These are phyloP conservation scores for Apostichopus californicus DNA, from an alignment of 35 echinoderm and acorn worm genomes.

Conservation along the genomic window DNA sequence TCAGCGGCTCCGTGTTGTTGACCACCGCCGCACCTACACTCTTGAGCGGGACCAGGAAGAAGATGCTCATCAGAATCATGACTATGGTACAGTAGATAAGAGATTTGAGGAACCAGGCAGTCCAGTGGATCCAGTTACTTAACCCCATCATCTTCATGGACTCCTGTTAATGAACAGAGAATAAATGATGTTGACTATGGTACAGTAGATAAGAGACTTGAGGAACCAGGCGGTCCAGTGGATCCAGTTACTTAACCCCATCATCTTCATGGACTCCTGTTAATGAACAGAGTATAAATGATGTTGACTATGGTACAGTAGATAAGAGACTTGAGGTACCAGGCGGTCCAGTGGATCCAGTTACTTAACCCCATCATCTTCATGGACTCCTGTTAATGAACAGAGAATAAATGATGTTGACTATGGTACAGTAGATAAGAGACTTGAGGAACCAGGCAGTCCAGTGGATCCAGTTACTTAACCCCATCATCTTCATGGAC, in stretches of 20 bases:
- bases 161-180: constrained; percentile 55
- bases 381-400: constrained; percentile 93
- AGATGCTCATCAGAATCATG: constrained; percentile 75
- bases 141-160: constrained; percentile 99
- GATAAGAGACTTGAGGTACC: constrained; percentile 80
- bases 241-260: constrained; percentile 94
- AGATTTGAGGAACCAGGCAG: constrained; percentile 88
- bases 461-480: constrained; percentile 62
- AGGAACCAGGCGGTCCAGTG: constrained; percentile 95
- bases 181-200: constrained; percentile 58
- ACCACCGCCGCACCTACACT: constrained; percentile 75
- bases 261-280: constrained; percentile 97
- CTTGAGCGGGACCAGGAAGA: constrained; percentile 76
- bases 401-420: constrained; percentile 78
- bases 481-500: constrained; percentile 70
- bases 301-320: constrained; percentile 77
- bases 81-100: constrained; percentile 79
- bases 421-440: constrained; percentile 72
- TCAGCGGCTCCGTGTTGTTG: constrained; percentile 66
- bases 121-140: constrained; percentile 97
- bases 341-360: constrained; percentile 95
- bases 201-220: constrained; percentile 75
- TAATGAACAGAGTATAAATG: not conserved
- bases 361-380: constrained; percentile 98
- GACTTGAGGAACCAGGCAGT: constrained; percentile 65